A percentile compares a stretch with the other conserved stretches of the same genome.
Conservation (phyloP, 2,888 invertebrate species). For the Microplitis deprimator region DNA sequence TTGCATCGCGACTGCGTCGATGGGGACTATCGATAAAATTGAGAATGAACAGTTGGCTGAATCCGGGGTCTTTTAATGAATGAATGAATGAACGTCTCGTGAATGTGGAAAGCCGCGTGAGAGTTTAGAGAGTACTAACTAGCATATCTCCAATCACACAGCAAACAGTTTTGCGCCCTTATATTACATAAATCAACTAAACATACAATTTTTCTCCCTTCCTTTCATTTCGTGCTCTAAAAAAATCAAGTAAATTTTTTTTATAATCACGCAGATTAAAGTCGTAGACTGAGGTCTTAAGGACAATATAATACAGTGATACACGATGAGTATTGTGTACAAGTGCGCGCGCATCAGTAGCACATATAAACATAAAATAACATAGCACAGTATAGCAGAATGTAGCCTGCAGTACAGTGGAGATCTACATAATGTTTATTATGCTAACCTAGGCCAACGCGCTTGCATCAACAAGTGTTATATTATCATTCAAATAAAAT, state of each 20-base stretch:
- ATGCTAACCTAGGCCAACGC: conserved; percentile 71
- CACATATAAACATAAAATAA: conserved; percentile 16
- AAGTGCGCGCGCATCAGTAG: conserved; percentile 35
- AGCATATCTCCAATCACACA: neutral
- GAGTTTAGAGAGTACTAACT: conserved; percentile 34
- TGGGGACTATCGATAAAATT: conserved; percentile 63
- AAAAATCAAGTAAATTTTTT: neutral
- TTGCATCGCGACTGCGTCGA: conserved; percentile 46
- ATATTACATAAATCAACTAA: no score
- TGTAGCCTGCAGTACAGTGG: conserved; percentile 39
- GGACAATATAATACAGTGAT: neutral
- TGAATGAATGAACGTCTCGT: conserved; percentile 60
- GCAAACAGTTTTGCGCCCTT: no score
- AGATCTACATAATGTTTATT: conserved; percentile 71
- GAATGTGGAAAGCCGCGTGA: conserved; percentile 53
- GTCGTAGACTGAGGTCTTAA: neutral
- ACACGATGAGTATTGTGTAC: conserved; percentile 17
- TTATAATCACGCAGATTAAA: neutral
- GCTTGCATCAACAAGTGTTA: conserved; percentile 72
- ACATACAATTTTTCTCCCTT: no score
- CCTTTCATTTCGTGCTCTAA: no score
- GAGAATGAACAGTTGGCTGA: conserved; percentile 53
- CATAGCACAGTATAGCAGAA: conserved; percentile 48
- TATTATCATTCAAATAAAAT: conserved; percentile 72
- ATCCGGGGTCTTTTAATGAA: conserved; percentile 48